These are phyloP conservation scores for Nomia melanderi DNA, from an alignment of 1,140 invertebrate species.

Conservation along the genomic window DNA sequence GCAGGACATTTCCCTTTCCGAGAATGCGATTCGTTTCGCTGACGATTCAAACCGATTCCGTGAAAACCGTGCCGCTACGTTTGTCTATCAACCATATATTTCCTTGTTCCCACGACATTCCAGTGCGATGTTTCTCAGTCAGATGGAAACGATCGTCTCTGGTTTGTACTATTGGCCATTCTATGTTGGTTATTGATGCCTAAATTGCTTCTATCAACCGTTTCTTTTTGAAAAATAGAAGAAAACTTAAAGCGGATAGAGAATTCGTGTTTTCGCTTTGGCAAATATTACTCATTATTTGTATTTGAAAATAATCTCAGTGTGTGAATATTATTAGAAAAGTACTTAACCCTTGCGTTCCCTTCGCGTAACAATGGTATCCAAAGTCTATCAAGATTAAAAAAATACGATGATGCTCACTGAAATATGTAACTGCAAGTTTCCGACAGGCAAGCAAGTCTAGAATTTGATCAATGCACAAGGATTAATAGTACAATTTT, in stretches of 20 bases:
- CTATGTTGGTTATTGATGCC: background rate
- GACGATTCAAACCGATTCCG: slow-evolving; percentile 43
- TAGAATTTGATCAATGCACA: too few relatives aligned
- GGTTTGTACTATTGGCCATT: background rate
- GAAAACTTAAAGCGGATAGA: background rate
- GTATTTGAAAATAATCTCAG: background rate
- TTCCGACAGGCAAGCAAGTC: too few relatives aligned
- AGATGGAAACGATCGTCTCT: background rate
- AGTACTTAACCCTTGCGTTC: too few relatives aligned
- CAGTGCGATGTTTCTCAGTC: background rate
- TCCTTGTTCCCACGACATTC: slow-evolving; percentile 22
- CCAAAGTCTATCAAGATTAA: too few relatives aligned
- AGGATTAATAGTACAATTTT: too few relatives aligned
- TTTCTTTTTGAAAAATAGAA: background rate
- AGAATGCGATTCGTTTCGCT: slow-evolving; percentile 55
- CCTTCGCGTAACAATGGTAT: too few relatives aligned
- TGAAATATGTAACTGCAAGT: too few relatives aligned
- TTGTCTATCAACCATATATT: slow-evolving; percentile 13
- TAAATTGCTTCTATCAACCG: background rate
- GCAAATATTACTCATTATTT: too few relatives aligned
- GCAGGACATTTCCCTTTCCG: slow-evolving; percentile 57
- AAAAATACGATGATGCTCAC: too few relatives aligned
- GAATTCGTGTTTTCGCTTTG: too few relatives aligned
- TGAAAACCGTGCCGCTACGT: slow-evolving; percentile 27
- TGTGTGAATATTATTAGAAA: too few relatives aligned